These are phyloP conservation scores for Montipora sp. DNA, from an alignment of 64 coral and sea anemone species.

Conservation along the genomic window DNA sequence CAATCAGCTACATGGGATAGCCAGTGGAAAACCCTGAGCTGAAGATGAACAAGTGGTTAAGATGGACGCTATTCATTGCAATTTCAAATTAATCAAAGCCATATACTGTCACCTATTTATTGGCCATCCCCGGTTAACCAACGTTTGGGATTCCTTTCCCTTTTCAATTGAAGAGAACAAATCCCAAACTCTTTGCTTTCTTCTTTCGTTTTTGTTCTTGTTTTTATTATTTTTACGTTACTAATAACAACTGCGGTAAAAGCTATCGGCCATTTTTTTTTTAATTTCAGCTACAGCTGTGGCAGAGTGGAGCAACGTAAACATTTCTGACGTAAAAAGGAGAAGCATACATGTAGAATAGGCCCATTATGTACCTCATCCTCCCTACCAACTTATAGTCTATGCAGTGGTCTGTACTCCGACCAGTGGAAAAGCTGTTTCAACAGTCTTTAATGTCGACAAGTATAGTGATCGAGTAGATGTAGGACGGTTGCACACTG, in stretches of 20 bases:
- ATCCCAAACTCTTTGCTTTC: no score
- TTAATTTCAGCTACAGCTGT: neutral
- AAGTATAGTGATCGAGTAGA: neutral
- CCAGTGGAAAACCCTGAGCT: no score
- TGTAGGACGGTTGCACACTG: neutral
- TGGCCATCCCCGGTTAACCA: no score
- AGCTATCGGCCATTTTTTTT: neutral
- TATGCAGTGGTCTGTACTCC: constrained; percentile 43
- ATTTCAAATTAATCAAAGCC: no score
- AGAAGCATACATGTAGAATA: neutral
- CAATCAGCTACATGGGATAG: no score
- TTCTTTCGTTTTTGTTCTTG: no score
- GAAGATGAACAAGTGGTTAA: no score
- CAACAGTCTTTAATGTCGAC: neutral
- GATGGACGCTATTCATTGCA: no score
- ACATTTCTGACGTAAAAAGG: neutral
- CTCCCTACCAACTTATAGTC: neutral
- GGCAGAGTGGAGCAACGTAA: neutral
- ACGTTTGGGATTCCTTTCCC: no score
- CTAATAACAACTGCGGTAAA: no score
- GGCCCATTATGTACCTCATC: neutral
- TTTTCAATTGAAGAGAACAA: no score
- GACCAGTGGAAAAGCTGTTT: neutral
- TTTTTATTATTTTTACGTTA: no score
- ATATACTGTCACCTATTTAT: neutral